phyloP scores from a whole-genome alignment of 2,888 invertebrate genomes.

The Carterocephalus palaemon region DNA sequence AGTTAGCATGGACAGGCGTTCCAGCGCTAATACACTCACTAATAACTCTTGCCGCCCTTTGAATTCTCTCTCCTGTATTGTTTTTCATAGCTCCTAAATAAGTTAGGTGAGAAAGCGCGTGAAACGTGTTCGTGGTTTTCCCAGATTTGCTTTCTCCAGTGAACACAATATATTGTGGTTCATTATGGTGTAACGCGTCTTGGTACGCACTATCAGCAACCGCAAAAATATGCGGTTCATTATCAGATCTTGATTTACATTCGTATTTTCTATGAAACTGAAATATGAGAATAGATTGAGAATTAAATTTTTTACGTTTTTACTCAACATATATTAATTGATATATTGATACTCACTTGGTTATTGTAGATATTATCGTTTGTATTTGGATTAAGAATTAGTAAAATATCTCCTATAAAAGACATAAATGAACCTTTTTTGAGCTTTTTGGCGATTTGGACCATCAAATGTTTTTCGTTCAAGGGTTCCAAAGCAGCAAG shows the following conservation, averaged over 20 bases:
- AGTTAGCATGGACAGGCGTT: constrained; percentile 90
- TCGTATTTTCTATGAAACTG: constrained; percentile 89
- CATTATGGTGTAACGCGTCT: constrained; percentile 92
- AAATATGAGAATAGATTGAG: constrained; percentile 39
- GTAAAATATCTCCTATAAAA: constrained; percentile 88
- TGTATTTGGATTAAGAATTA: constrained; percentile 89
- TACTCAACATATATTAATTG: neutral
- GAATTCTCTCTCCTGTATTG: constrained; percentile 81
- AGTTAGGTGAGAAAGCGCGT: constrained; percentile 89
- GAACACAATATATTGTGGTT: constrained; percentile 91
- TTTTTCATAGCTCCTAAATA: constrained; percentile 87
- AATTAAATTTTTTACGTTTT: constrained; percentile 2
- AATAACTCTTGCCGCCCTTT: constrained; percentile 83
- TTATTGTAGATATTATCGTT: constrained; percentile 85
- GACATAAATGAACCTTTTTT: constrained; percentile 84
- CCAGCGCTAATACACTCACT: constrained; percentile 90
- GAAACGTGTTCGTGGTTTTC: constrained; percentile 90
- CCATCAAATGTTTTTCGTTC: constrained; percentile 84
- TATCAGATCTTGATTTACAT: constrained; percentile 91
- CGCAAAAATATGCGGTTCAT: constrained; percentile 93
- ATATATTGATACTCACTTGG: constrained; percentile 73
- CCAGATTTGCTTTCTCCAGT: constrained; percentile 95
- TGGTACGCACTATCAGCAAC: constrained; percentile 94
- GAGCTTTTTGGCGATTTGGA: constrained; percentile 83
- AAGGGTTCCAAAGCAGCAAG: constrained; percentile 87